phyloP scores from a whole-genome alignment of 2,888 invertebrate species.

The Pandemis corylana region DNA sequence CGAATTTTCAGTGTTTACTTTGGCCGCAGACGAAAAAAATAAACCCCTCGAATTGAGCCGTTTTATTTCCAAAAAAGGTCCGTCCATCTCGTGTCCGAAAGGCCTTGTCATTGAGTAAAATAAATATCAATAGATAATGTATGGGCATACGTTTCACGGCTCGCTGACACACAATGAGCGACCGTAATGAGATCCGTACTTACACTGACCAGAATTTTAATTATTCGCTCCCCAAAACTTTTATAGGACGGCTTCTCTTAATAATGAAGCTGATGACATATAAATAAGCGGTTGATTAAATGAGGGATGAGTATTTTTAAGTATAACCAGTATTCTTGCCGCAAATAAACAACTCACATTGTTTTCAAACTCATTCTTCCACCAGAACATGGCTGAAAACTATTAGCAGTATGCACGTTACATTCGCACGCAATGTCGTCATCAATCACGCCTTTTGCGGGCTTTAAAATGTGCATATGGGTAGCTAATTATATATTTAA shows the following conservation, averaged over 20 bases:
- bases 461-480: constrained; percentile 15
- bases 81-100: constrained; percentile 14
- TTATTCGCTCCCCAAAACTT: constrained; percentile 13
- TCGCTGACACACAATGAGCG: constrained; percentile 28
- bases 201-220: constrained; percentile 30
- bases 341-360: neutral
- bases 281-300: neutral
- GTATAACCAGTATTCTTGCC: neutral
- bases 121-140: constrained; percentile 33
- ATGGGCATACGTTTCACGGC: constrained; percentile 37
- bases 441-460: constrained; percentile 25
- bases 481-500: neutral
- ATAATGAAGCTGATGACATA: constrained; percentile 7
- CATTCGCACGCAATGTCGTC: constrained; percentile 21
- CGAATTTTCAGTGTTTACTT: neutral
- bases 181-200: constrained; percentile 18
- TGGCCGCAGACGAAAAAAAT: neutral
- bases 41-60: neutral
- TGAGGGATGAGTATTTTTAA: neutral
- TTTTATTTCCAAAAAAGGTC: constrained; percentile 16
- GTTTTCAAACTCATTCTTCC: neutral
- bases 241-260: constrained; percentile 15
- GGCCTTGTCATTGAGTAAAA: constrained; percentile 27
- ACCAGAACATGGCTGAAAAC: neutral
- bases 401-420: neutral